phyloP scores from a whole-genome alignment of 2,888 invertebrate genomes.

The Eueremaeus valkanovi region DNA sequence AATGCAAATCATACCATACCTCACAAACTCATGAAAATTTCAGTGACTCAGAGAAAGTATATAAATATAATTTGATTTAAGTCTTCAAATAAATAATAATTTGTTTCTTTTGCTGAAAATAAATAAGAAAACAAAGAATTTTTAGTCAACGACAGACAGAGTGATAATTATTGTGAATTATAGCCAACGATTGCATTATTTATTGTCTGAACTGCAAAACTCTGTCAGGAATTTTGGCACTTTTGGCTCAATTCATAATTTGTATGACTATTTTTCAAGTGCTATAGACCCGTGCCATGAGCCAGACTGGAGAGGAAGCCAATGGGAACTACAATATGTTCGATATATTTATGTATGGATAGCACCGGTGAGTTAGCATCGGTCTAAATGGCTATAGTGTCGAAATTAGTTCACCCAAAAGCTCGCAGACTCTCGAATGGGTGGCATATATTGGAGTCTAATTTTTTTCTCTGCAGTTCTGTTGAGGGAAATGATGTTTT shows the following conservation, averaged over 20 bases:
- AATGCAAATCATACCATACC: no score
- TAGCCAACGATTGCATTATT: constrained; percentile 2
- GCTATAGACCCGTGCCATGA: background rate
- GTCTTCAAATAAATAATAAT: background rate
- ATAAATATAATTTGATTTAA: no score
- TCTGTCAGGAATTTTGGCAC: constrained; percentile 7
- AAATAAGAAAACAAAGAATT: background rate
- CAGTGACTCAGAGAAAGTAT: no score
- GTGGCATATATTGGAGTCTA: constrained; percentile 4
- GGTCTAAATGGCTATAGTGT: constrained; percentile 27
- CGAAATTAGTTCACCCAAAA: constrained; percentile 17
- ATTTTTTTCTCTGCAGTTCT: background rate
- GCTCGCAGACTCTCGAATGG: background rate
- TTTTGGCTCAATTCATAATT: background rate
- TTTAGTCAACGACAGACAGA: background rate
- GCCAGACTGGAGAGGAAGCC: background rate
- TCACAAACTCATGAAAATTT: no score
- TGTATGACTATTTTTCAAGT: constrained; percentile 12
- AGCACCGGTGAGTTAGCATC: constrained; percentile 17
- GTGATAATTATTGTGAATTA: constrained; percentile 14
- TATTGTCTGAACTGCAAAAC: background rate
- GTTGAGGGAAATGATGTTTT: constrained; percentile 28
- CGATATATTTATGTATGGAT: background rate
- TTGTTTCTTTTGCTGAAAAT: background rate
- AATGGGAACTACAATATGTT: constrained; percentile 28